Evolutionary conservation across 2,888 invertebrate species (phyloP).

Genomic region (Drosophila stalkeri): DNA sequence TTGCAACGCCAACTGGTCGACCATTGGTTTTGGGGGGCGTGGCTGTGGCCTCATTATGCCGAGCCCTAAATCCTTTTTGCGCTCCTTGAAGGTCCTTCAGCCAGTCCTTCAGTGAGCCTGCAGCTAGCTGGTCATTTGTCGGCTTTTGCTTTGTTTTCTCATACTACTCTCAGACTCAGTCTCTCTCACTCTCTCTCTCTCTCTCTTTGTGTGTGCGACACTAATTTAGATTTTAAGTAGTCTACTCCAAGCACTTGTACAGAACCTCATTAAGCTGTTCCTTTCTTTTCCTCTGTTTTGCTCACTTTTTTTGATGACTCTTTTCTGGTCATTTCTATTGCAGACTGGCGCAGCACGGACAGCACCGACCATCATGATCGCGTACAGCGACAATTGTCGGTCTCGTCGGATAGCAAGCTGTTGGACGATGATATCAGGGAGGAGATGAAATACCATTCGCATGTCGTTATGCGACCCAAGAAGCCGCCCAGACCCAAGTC

Average conservation of each 20-base stretch:
- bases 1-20: constrained; percentile 34
- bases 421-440: constrained; percentile 95
- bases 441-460: constrained; percentile 87
- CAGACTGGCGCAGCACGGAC: constrained; percentile 90
- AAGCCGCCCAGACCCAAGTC: constrained; percentile 98
- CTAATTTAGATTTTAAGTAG: constrained; percentile 62
- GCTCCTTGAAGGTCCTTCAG: constrained; percentile 41
- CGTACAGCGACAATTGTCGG: constrained; percentile 95
- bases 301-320: constrained; percentile 15
- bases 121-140: constrained; percentile 47
- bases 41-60: constrained; percentile 63
- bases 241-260: constrained; percentile 53
- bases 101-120: constrained; percentile 16
- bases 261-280: constrained; percentile 70
- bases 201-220: constrained; percentile 12
- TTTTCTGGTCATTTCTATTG: constrained; percentile 67
- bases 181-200: not conserved
- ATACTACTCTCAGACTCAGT: not conserved
- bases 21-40: not conserved
- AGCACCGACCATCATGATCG: constrained; percentile 91
- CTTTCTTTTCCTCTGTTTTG: constrained; percentile 17
- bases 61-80: constrained; percentile 42
- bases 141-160: constrained; percentile 45
- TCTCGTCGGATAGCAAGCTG: constrained; percentile 96
- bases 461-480: constrained; percentile 95